Evolutionary conservation across 64 coral and sea anemone species (phyloP), one percentile per base, ranked within the genome.

Genomic region (Dendronephthya gigantea): DNA sequence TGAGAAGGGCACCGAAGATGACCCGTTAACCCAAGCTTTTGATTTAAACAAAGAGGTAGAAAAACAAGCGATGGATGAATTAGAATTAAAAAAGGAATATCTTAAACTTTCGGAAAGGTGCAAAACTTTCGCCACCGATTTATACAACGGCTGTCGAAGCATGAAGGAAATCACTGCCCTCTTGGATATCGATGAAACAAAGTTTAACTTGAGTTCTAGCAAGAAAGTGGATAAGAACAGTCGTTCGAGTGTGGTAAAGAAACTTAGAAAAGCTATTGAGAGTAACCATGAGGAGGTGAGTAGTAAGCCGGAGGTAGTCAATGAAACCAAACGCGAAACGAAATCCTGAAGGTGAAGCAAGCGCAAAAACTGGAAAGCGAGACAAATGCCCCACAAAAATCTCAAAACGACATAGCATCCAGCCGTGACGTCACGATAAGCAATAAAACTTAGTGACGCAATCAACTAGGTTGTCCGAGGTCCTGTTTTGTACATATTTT

Each of bases 101-200:
- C 72, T 79, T 1, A 79, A 79, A 39, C 36, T 79, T 12, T 79
- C 72, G 28, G 72, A 79, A 29, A 79, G 30, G 36, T 79, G 72
- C 72, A 79, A 79, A 19, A 34, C 4, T 39, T 79, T 79, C 72
- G 37, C 32, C 15, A 39, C 36, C 11, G 72, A 79, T 33, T 39
- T 79, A 16, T 79, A 79, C 72, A 79, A 79, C 28, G 72, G 37
- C 9, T 79, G 72, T 39, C 72, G 72, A 34, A 79, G 72, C 29
- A 79, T 79, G 72, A 36, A 34, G 32, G 72, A 79, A 79, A 79
- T 79, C 28, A 79, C 7, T 9, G 72, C 72, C 0, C 72, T 79
- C 15, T 79, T 79, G 72, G 72, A 79, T 19, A 79, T 79, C 72
- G 72, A 79, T 79, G 32, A 79, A 39, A 22, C 0, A 10, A 1